A percentile compares a stretch with the other conserved stretches of the same genome.
These are phyloP conservation scores for Drosophila asahinai DNA, from an alignment of 1,140 invertebrate genomes.

Conservation along the genomic window DNA sequence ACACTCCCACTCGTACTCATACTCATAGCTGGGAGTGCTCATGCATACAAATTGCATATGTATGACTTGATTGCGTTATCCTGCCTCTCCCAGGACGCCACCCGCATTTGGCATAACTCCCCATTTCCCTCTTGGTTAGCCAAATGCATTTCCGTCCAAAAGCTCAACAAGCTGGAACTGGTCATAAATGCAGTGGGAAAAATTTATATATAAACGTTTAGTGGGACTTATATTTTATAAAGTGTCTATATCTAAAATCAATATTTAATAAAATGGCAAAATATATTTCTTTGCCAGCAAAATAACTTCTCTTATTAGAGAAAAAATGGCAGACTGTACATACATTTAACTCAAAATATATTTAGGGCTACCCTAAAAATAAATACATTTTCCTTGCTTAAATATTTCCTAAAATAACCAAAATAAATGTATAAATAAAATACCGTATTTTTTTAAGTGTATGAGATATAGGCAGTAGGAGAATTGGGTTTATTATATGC, in stretches of 20 bases:
- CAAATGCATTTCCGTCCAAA: conserved; percentile 57
- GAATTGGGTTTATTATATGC: conserved; percentile 20
- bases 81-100: not conserved
- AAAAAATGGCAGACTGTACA: no score
- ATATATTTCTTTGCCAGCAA: no score
- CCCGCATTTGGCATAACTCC: not conserved
- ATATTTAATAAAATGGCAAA: no score
- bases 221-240: no score
- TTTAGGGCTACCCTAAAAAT: no score
- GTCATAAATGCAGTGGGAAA: conserved; percentile 15
- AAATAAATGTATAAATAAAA: no score
- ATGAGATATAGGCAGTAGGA: not conserved
- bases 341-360: no score
- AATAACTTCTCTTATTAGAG: no score
- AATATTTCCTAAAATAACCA: no score
- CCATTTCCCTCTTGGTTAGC: conserved; percentile 42
- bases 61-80: conserved; percentile 57
- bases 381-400: no score
- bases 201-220: not conserved
- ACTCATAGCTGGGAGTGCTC: conserved; percentile 11
- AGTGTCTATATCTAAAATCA: no score
- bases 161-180: conserved; percentile 37
- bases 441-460: not conserved
- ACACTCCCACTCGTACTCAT: not conserved
- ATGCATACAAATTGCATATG: conserved; percentile 52